A percentile compares a stretch with the other conserved stretches of the same genome.
Evolutionary conservation across 2,888 invertebrate genomes (phyloP).

Genomic region (Venustoraphidia nigricollis): DNA sequence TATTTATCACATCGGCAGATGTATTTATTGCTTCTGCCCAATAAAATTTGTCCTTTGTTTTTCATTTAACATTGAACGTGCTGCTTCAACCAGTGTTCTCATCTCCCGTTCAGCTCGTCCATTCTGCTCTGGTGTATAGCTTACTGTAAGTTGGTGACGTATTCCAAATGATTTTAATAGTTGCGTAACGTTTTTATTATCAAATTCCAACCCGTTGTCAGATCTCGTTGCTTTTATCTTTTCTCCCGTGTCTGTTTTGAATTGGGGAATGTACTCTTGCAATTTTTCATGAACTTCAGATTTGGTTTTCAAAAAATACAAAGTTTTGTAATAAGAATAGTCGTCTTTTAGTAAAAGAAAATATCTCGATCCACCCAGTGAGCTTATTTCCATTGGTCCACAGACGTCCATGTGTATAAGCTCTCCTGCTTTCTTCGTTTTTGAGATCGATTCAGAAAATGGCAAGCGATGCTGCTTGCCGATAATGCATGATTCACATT

Average conservation of each 20-base stretch:
- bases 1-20: not conserved
- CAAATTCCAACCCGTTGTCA: too few species aligned
- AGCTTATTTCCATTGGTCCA: conserved; percentile 6
- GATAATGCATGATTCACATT: too few species aligned
- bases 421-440: not conserved
- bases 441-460: too few species aligned
- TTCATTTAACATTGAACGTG: conserved; percentile 5
- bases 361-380: conserved; percentile 4
- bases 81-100: conserved; percentile 17
- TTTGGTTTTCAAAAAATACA: too few species aligned
- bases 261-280: too few species aligned
- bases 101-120: conserved; percentile 18
- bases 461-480: too few species aligned
- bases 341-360: conserved; percentile 1
- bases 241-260: too few species aligned
- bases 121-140: conserved; percentile 20
- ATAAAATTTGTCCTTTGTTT: too few species aligned
- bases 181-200: not conserved
- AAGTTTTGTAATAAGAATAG: too few species aligned
- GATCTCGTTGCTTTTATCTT: too few species aligned
- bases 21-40: too few species aligned
- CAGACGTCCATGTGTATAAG: conserved; percentile 6
- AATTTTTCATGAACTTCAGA: too few species aligned
- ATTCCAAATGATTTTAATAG: conserved; percentile 11
- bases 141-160: conserved; percentile 13